Base-by-base conservation (phyloP, 35 echinoderm and acorn worm genomes). In the Stichopus chloronotus region DNA sequence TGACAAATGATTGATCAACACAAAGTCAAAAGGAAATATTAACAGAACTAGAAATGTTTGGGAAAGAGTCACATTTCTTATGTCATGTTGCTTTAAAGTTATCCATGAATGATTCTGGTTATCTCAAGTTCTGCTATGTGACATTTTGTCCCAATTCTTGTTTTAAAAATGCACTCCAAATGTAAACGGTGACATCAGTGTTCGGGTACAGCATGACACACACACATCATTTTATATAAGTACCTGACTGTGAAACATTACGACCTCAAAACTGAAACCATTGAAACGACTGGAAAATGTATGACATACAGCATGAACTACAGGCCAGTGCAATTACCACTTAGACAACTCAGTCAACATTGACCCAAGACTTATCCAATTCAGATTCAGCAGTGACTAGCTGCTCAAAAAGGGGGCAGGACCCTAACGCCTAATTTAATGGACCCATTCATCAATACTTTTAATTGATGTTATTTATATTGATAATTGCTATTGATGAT, bases 11-110 rank as follows among this genome's bases (percentile, higher is more conserved):
- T n/a, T n/a, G n/a, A n/a, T 68, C 17, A 74, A 74, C 69, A 74
- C 69, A 74, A 74, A 74, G 69, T 74, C 69, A 74, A 74, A 19
- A 74, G 69, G 69, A 74, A 74, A 74, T 74, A 74, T 74, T 3
- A 74, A 8, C 69, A 74, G 4, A 8, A 74, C 69, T 74, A 74
- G 69, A 76, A 76, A 76, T 76, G 72, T 76, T 76, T 76, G 72
- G 12, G 12, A 76, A 76, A 0, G 72, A 11, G 72, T 76, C 12
- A 76, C 4, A 76, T 76, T 76, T 76, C 4, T 16, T 16, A 76
- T 76, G 72, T 76, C 72, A 16, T 76, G 72, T 76, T 76, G 72
- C 72, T 76, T 8, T 76, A 76, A 76, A 8, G 72, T 76, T 76
- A 76, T 13, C 72, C 72, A 76, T 12, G 6, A 76, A 76, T 76